Evolutionary conservation across 2,797 vertebrate genomes (phyloP).

Genomic region (Lacerta bilineata): DNA sequence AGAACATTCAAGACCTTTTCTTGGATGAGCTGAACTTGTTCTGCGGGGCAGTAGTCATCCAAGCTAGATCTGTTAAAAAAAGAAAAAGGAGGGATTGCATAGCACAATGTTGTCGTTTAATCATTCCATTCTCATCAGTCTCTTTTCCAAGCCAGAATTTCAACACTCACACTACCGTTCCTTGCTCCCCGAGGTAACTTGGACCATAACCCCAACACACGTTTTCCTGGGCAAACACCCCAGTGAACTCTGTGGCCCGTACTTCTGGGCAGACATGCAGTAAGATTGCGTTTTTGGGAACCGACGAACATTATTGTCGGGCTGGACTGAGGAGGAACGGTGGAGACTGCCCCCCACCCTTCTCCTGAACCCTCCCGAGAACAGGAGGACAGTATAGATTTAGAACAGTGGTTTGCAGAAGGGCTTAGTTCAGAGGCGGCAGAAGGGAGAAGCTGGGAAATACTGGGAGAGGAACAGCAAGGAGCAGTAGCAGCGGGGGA

Average conservation of each 20-base stretch:
- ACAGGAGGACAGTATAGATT: no score
- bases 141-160: not conserved
- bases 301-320: no score
- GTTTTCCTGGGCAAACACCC: not conserved
- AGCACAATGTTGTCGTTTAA: not conserved
- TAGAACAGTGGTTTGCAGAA: no score
- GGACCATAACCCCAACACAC: not conserved
- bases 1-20: slow-evolving; percentile 84
- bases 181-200: not conserved
- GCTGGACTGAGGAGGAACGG: no score
- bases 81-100: not conserved
- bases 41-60: slow-evolving; percentile 94
- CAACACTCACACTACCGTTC: no score
- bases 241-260: not conserved
- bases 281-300: not conserved
- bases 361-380: no score
- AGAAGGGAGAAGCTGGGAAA: no score
- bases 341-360: no score
- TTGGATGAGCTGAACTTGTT: slow-evolving; percentile 93
- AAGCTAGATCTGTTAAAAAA: slow-evolving; percentile 88
- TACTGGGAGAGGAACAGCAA: no score
- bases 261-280: not conserved
- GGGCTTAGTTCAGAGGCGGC: no score
- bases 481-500: no score
- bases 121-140: not conserved